phyloP scores from a whole-genome alignment of 2,888 invertebrate genomes.

The Harmothoe impar region DNA sequence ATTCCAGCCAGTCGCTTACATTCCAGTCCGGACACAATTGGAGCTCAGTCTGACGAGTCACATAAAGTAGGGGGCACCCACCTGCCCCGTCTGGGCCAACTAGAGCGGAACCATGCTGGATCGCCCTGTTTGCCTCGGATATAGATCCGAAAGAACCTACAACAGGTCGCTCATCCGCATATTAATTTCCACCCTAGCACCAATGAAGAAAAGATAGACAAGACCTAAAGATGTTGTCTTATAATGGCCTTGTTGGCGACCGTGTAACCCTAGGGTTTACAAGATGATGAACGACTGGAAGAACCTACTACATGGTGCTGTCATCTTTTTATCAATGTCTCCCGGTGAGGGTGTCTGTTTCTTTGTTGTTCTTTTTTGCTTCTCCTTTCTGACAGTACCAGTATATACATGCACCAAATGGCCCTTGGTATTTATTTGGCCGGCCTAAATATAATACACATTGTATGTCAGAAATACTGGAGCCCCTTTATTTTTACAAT shows the following conservation, averaged over 20 bases:
- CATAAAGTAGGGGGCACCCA: background rate
- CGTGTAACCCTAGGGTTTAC: no score
- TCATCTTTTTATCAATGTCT: no score
- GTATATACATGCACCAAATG: conserved; percentile 27
- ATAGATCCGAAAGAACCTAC: no score
- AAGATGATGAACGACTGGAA: no score
- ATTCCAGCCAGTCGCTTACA: background rate
- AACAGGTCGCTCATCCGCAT: no score
- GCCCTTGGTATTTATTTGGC: background rate
- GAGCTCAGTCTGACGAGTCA: background rate
- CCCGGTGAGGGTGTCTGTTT: no score
- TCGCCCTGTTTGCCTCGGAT: background rate
- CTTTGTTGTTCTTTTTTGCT: background rate
- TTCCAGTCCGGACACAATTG: conserved; percentile 34
- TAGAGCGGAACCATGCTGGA: conserved; percentile 43
- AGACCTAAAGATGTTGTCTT: no score
- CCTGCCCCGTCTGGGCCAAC: conserved; percentile 6
- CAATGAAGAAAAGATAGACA: no score
- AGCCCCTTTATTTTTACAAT: conserved; percentile 12
- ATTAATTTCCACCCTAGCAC: no score
- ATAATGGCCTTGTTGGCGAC: no score
- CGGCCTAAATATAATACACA: background rate
- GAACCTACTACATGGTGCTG: no score
- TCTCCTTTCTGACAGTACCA: background rate
- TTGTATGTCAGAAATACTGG: background rate